These are phyloP conservation scores for Poecile montanus DNA, from an alignment of 2,797 vertebrate species.

Conservation along the genomic window DNA sequence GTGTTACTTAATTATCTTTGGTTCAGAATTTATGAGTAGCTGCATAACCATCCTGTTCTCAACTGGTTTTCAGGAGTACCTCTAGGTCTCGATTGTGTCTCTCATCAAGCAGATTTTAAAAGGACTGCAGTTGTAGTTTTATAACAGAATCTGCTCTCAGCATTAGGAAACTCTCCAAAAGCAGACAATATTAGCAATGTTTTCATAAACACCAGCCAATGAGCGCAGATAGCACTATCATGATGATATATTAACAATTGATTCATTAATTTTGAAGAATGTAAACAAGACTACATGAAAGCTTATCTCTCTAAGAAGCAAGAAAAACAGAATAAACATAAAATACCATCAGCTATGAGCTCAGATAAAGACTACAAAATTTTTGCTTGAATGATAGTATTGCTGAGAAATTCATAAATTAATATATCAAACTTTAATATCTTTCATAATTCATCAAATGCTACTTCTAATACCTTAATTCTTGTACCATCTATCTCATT, in stretches of 20 bases:
- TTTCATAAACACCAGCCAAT: not conserved
- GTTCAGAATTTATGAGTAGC: not conserved
- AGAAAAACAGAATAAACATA: not conserved
- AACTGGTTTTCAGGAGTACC: not conserved
- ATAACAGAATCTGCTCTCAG: not conserved
- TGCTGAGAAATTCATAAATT: not conserved
- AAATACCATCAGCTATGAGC: not conserved
- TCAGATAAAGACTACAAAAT: not conserved
- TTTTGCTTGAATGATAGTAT: not conserved
- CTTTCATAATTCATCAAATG: not conserved
- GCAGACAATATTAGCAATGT: not conserved
- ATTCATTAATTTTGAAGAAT: not conserved
- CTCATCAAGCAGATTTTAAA: not conserved
- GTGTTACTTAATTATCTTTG: not conserved
- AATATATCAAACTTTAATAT: not conserved
- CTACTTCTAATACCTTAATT: not conserved
- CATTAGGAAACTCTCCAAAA: not conserved
- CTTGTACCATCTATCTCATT: not conserved
- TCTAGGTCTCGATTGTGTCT: not conserved
- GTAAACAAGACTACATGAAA: not conserved
- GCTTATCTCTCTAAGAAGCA: not conserved
- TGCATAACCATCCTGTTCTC: not conserved
- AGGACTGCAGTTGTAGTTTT: not conserved
- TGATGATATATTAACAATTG: not conserved
- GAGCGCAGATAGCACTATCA: not conserved